Base-by-base conservation (phyloP, 2,888 invertebrate genomes). In the Flexamia atlantica region DNA sequence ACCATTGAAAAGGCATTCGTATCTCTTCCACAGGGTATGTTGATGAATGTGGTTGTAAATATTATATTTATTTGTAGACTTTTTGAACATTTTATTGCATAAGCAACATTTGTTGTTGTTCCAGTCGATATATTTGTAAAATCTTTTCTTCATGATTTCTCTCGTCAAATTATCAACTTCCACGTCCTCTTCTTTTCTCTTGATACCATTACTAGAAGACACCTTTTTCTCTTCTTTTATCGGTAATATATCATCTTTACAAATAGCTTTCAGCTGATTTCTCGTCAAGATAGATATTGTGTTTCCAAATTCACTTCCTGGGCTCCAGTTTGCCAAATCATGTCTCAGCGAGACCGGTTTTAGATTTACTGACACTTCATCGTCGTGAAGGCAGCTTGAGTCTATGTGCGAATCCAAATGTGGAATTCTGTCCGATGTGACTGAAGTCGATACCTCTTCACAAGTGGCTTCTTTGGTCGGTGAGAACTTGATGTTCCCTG, bases 271-370 rank as follows among this genome's bases (percentile, higher is more conserved):
- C 9, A 83, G 25, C 23, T 83, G 79, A 68, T 80, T 79, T 32
- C 83, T 83, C 1, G 83, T 83, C 68, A 83, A 80, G 36, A 83
- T 83, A 14, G 79, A 79, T 46, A 83, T 83, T 42, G 83, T 80
- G 46, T 83, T 80, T 80, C 70, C 80, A 30, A 83, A 36, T 36
- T 79, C 57, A 30, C 57, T 79, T 28, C 50, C 79, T 57, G 46
- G 79, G 20, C 28, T 57, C 46, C 30, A 28, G 14, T 79, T 79
- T 10, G 3, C 20, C 7, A 28, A 2, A 1, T 53, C 32, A 9
- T 79, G 53, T 36, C 28, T 30, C 36, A 79, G 46, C 7, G 32
- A 28, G 9, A 53, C 20, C 10, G 79, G 79, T 57, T 79, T 79
- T 20, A 79, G 57, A 30, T 57, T 57, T 9, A 57, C 30, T 20